phyloP scores from a whole-genome alignment of 2,888 invertebrate genomes.

The Orthonevra nobilis region DNA sequence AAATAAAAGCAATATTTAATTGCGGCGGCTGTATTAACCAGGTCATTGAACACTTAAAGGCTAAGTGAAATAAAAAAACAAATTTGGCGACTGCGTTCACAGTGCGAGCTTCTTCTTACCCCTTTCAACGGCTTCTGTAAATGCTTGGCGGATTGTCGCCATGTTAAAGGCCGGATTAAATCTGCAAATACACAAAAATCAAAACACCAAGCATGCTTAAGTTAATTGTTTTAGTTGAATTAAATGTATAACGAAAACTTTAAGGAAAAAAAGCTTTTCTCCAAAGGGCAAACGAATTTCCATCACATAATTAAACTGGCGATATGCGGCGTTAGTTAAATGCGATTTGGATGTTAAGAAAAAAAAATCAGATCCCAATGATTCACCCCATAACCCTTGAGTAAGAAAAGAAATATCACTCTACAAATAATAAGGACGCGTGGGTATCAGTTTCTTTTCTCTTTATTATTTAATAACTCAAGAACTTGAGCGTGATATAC shows the following conservation, averaged over 20 bases:
- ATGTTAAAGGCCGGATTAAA: slow-evolving; percentile 96
- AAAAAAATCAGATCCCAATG: too few relatives aligned
- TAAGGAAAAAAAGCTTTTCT: slow-evolving; percentile 31
- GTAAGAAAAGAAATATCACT: too few relatives aligned
- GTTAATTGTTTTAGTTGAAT: slow-evolving; percentile 37
- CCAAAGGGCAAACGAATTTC: background rate
- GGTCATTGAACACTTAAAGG: slow-evolving; percentile 62
- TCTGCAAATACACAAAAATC: slow-evolving; percentile 81
- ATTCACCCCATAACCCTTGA: too few relatives aligned
- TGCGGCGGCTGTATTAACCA: slow-evolving; percentile 34
- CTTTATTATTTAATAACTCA: too few relatives aligned
- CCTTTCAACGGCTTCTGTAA: slow-evolving; percentile 96
- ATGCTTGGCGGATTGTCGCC: slow-evolving; percentile 95
- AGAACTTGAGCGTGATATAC: too few relatives aligned
- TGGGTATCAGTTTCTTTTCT: too few relatives aligned
- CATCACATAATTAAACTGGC: too few relatives aligned
- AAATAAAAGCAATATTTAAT: slow-evolving; percentile 20
- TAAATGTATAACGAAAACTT: slow-evolving; percentile 7
- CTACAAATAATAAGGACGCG: too few relatives aligned
- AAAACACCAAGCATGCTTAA: slow-evolving; percentile 59
- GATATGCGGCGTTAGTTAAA: too few relatives aligned
- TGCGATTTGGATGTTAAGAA: too few relatives aligned
- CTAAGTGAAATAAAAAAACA: slow-evolving; percentile 42
- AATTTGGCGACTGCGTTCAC: slow-evolving; percentile 3
- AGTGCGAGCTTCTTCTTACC: slow-evolving; percentile 81